Conservation (phyloP, 2,888 invertebrate species). For the Bombylius discolor region DNA sequence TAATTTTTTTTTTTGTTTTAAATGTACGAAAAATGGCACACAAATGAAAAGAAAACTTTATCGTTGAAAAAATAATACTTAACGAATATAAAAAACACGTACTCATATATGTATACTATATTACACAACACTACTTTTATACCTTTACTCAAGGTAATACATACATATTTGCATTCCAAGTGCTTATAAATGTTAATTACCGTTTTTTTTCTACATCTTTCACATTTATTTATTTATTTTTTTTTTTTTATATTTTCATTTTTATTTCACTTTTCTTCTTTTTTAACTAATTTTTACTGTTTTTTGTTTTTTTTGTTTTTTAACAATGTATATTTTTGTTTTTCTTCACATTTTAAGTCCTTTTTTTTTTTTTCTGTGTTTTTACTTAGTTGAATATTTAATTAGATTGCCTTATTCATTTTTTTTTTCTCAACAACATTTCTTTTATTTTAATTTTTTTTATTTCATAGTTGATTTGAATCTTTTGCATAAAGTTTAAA, state of each 20-base stretch:
- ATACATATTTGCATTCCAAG: constrained; percentile 15
- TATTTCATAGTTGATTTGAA: no score
- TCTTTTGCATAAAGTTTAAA: no score
- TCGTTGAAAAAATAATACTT: neutral
- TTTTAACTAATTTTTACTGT: neutral
- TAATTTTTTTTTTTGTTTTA: neutral
- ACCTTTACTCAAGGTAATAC: neutral
- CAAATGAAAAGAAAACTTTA: neutral
- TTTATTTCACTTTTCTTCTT: neutral
- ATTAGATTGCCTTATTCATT: neutral
- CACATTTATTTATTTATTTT: neutral
- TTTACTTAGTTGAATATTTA: neutral
- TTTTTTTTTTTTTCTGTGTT: neutral
- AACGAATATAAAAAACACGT: neutral
- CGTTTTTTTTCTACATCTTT: constrained; percentile 25
- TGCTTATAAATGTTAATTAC: constrained; percentile 37
- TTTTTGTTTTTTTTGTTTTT: neutral
- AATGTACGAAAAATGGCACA: neutral
- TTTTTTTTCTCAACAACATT: no score
- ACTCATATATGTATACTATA: no score
- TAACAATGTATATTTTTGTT: neutral
- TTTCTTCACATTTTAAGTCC: neutral
- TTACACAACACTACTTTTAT: no score
- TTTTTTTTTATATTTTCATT: neutral
- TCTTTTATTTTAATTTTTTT: no score